phyloP scores from a whole-genome alignment of 2,888 invertebrate species.

The Pseudococcus longispinus region DNA sequence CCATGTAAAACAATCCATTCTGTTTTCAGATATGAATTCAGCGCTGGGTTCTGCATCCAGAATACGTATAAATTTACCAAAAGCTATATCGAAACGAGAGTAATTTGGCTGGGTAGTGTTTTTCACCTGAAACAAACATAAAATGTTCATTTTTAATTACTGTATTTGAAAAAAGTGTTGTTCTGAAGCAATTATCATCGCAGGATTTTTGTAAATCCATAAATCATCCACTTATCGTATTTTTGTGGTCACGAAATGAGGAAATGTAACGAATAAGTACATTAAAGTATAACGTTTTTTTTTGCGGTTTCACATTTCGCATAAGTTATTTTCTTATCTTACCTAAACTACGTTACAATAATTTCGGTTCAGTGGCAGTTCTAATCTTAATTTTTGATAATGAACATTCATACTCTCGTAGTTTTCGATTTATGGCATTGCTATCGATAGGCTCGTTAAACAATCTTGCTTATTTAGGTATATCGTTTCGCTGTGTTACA shows the following conservation, averaged over 20 bases:
- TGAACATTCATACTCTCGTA: no score
- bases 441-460: no score
- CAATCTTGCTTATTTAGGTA: no score
- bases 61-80: slow-evolving; percentile 60
- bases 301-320: neutral
- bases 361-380: no score
- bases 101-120: neutral
- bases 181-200: no score
- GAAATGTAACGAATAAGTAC: no score
- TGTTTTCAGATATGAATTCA: slow-evolving; percentile 59
- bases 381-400: no score
- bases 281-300: neutral
- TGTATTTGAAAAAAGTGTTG: neutral
- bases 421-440: no score
- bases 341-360: no score
- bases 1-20: slow-evolving; percentile 61
- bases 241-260: neutral
- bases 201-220: neutral
- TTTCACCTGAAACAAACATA: slow-evolving; percentile 15
- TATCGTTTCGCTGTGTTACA: neutral
- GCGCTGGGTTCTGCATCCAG: slow-evolving; percentile 59
- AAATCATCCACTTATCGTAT: neutral
- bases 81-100: slow-evolving; percentile 59
- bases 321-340: neutral
- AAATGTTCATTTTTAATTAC: neutral